Percentiles rank a stretch among this genome's conserved stretches.
Conservation (phyloP, 2,797 vertebrate genomes). For the Enoplosus armatus region DNA sequence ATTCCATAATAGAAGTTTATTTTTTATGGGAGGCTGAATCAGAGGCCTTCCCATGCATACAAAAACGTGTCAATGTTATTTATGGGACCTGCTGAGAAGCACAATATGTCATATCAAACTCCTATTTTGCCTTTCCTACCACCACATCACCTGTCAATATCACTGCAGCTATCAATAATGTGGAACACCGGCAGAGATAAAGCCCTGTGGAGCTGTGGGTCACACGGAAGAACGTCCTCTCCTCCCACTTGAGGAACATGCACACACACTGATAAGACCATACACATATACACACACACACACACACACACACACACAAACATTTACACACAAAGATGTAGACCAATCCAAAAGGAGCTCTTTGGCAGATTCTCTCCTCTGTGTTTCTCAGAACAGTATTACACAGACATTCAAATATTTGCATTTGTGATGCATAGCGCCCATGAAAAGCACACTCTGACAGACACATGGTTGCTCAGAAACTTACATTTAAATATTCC, state of each 20-base stretch:
- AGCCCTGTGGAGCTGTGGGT: slow-evolving; percentile 91
- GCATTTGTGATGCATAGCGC: neutral
- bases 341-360: slow-evolving; percentile 21
- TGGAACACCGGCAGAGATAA: slow-evolving; percentile 92
- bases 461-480: neutral
- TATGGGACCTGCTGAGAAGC: slow-evolving; percentile 99
- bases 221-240: slow-evolving; percentile 86
- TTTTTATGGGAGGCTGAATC: slow-evolving; percentile 99
- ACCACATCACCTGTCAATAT: slow-evolving; percentile 98
- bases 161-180: slow-evolving; percentile 98
- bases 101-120: slow-evolving; percentile 99
- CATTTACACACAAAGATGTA: slow-evolving; percentile 41
- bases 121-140: slow-evolving; percentile 94
- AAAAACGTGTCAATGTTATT: slow-evolving; percentile 99
- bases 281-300: slow-evolving; percentile 36
- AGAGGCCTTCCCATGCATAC: slow-evolving; percentile 99
- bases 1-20: slow-evolving; percentile 99
- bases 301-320: slow-evolving; percentile 30
- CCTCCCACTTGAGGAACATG: slow-evolving; percentile 77
- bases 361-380: slow-evolving; percentile 18
- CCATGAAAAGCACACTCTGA: slow-evolving; percentile 5
- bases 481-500: neutral
- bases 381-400: slow-evolving; percentile 13
- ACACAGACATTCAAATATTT: slow-evolving; percentile 13
- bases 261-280: slow-evolving; percentile 27